These are phyloP conservation scores for Drosophila parabipectinata DNA, from an alignment of 1,140 invertebrate species.

Conservation along the genomic window DNA sequence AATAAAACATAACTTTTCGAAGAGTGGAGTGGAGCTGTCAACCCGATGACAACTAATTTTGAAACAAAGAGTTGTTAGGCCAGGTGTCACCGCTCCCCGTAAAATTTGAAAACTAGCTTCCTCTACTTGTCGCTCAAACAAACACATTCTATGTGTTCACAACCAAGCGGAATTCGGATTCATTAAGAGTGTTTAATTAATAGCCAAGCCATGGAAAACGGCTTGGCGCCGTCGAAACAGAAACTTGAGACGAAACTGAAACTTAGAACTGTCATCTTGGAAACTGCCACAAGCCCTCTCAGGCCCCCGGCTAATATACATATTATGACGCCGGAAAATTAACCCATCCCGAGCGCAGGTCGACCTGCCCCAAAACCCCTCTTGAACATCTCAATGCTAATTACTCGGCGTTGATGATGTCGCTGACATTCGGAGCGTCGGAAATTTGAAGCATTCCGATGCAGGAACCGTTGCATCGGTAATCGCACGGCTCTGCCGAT, in stretches of 20 bases:
- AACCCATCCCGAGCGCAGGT: neutral
- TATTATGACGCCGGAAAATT: slow-evolving; percentile 9
- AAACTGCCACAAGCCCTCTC: slow-evolving; percentile 32
- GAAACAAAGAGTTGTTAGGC: slow-evolving; percentile 17
- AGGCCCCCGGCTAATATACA: slow-evolving; percentile 48
- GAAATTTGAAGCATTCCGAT: slow-evolving; percentile 46
- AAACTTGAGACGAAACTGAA: slow-evolving; percentile 23
- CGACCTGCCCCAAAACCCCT: neutral
- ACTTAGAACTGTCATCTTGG: slow-evolving; percentile 35
- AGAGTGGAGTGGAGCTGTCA: neutral
- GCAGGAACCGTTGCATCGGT: neutral
- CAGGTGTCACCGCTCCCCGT: slow-evolving; percentile 9
- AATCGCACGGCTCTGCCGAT: slow-evolving; percentile 14
- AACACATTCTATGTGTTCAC: slow-evolving; percentile 10
- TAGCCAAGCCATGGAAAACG: slow-evolving; percentile 40
- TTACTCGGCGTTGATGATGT: slow-evolving; percentile 63
- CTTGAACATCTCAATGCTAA: slow-evolving; percentile 60
- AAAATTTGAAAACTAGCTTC: slow-evolving; percentile 19
- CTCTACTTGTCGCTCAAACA: neutral
- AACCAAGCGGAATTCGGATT: slow-evolving; percentile 38
- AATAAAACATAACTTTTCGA: neutral
- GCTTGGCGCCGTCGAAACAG: slow-evolving; percentile 42
- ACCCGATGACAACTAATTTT: slow-evolving; percentile 4
- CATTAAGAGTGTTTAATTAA: slow-evolving; percentile 61
- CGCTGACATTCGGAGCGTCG: slow-evolving; percentile 55